Evolutionary conservation across 2,888 invertebrate genomes (phyloP).

Genomic region (Colletes collaris): DNA sequence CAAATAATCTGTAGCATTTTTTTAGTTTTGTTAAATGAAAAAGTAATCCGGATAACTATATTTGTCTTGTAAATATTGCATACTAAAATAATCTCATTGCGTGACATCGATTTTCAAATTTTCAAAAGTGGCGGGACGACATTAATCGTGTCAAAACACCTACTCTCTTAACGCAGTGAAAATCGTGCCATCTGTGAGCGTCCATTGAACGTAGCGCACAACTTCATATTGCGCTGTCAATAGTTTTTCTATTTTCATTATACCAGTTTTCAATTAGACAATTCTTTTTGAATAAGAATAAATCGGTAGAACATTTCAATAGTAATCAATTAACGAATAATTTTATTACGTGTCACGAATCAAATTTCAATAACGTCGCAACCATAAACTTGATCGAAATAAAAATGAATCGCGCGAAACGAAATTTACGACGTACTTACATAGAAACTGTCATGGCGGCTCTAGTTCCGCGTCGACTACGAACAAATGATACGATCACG

Average conservation of each 20-base stretch:
- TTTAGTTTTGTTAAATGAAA: neutral
- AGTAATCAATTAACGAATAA: neutral
- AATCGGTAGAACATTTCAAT: constrained; percentile 4
- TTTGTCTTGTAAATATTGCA: neutral
- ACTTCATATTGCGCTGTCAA: constrained; percentile 23
- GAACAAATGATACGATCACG: constrained; percentile 58
- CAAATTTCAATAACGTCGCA: constrained; percentile 4
- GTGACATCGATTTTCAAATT: constrained; percentile 22
- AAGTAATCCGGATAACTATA: neutral
- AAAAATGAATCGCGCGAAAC: constrained; percentile 18
- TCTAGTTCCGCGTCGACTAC: constrained; percentile 53
- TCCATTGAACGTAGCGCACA: constrained; percentile 42
- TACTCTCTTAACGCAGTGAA: constrained; percentile 68
- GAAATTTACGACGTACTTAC: constrained; percentile 68
- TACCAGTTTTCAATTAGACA: constrained; percentile 2
- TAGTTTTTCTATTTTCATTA: constrained; percentile 27
- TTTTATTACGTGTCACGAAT: constrained; percentile 5
- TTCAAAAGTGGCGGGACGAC: constrained; percentile 62
- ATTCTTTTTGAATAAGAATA: neutral
- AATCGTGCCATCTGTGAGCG: constrained; percentile 79
- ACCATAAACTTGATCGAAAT: neutral
- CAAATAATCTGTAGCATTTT: neutral
- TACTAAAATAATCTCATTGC: neutral
- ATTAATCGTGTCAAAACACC: constrained; percentile 44
- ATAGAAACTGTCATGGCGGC: constrained; percentile 78